A percentile compares a stretch with the other conserved stretches of the same genome.
Conservation (phyloP, 2,888 invertebrate species). For the Amblyteles armatorius region DNA sequence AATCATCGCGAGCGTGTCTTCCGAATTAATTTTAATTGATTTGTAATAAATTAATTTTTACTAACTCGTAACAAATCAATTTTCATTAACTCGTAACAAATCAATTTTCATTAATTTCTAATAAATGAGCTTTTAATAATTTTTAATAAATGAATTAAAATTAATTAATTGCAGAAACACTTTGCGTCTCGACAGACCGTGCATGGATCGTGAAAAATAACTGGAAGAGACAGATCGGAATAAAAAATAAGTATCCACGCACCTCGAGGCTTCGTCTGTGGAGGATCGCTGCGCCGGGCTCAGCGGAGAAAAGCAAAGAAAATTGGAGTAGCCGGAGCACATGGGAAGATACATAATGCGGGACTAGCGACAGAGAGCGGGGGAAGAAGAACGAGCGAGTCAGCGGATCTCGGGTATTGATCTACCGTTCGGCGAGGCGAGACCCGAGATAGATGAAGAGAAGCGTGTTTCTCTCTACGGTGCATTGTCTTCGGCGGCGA, state of each 20-base stretch:
- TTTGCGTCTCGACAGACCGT: too few species aligned
- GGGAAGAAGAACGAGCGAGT: conserved; percentile 2
- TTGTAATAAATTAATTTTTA: too few species aligned
- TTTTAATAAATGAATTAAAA: too few species aligned
- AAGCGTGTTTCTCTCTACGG: conserved; percentile 39
- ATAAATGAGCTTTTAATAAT: too few species aligned
- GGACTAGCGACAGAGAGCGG: not conserved
- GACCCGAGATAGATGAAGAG: conserved; percentile 23
- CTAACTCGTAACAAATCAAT: too few species aligned
- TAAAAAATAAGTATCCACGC: not conserved
- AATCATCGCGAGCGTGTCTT: too few species aligned
- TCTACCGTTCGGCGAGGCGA: conserved; percentile 49
- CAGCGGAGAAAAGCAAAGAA: conserved; percentile 32
- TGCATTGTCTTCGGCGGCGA: conserved; percentile 58
- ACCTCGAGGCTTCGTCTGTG: conserved; percentile 21
- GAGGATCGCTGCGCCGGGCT: conserved; percentile 30
- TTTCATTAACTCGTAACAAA: too few species aligned
- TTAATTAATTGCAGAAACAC: too few species aligned
- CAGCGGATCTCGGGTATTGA: conserved; percentile 61
- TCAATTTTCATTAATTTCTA: too few species aligned
- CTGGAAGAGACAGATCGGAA: not conserved
- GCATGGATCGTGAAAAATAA: not conserved
- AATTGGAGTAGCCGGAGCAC: conserved; percentile 43
- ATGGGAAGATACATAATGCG: conserved; percentile 6
- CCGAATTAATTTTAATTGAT: too few species aligned